Percentiles rank a stretch among this genome's conserved stretches.
These are phyloP conservation scores for Stictocephala bisonia DNA, from an alignment of 2,888 invertebrate genomes.

Conservation along the genomic window DNA sequence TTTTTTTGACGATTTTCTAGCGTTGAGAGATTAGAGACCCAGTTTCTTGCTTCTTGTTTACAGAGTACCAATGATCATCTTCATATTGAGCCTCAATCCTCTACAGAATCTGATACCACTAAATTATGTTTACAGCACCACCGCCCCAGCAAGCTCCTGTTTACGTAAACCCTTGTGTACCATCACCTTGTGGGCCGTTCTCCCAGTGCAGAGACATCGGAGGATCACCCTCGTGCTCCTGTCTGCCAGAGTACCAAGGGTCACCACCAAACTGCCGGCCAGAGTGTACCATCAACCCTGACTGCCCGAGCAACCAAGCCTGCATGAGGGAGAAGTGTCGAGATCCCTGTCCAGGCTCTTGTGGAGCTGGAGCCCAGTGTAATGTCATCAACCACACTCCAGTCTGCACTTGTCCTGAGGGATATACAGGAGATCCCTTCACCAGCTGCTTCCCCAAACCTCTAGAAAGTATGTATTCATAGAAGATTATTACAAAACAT, in stretches of 20 bases:
- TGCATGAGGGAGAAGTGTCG: slow-evolving; percentile 67
- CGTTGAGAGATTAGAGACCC: too few relatives aligned
- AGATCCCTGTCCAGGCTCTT: slow-evolving; percentile 71
- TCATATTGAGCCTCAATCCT: too few relatives aligned
- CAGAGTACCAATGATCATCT: too few relatives aligned
- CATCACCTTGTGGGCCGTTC: slow-evolving; percentile 66
- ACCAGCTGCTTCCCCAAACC: slow-evolving; percentile 72
- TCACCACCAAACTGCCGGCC: slow-evolving; percentile 70
- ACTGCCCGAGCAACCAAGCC: slow-evolving; percentile 66
- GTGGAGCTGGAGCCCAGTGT: slow-evolving; percentile 80
- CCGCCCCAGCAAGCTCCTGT: slow-evolving; percentile 43
- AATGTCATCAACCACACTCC: slow-evolving; percentile 82
- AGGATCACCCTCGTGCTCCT: slow-evolving; percentile 69
- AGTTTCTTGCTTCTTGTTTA: too few relatives aligned
- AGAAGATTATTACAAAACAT: neutral
- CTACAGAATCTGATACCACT: neutral
- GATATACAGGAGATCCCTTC: slow-evolving; percentile 82
- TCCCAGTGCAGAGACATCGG: slow-evolving; percentile 65
- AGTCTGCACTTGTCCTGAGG: slow-evolving; percentile 78
- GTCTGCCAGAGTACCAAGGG: slow-evolving; percentile 76
- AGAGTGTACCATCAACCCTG: slow-evolving; percentile 65
- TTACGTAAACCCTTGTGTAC: slow-evolving; percentile 60
- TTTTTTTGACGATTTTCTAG: too few relatives aligned
- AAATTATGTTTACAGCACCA: slow-evolving; percentile 42
- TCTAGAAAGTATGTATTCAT: slow-evolving; percentile 61